Evolutionary conservation across 92 coral and sea anemone genomes (phyloP).

Genomic region (Nematostella vectensis): DNA sequence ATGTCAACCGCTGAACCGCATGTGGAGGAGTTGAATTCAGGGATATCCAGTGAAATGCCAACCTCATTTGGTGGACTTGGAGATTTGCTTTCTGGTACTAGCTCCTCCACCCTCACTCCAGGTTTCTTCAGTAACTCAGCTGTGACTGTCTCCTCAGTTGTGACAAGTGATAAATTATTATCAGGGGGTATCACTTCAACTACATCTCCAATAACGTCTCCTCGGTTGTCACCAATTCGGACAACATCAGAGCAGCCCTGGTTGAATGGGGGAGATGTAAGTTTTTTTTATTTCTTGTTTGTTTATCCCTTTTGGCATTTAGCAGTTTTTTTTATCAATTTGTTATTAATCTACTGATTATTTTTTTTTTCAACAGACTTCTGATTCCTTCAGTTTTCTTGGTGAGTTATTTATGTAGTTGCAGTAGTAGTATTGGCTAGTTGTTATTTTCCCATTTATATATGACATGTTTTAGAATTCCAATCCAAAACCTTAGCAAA

Average conservation of each 20-base stretch:
- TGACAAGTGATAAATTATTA: conserved; percentile 6
- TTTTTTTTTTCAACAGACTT: conserved; percentile 49
- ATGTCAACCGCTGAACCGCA: conserved; percentile 30
- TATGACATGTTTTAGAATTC: too few species aligned
- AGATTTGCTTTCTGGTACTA: not conserved
- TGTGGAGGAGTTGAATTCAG: conserved; percentile 55
- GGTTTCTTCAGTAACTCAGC: conserved; percentile 13
- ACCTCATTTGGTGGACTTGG: conserved; percentile 24
- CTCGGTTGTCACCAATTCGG: conserved; percentile 32
- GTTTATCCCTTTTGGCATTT: not conserved
- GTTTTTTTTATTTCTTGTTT: conserved; percentile 1
- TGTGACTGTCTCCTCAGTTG: conserved; percentile 6
- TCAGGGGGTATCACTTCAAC: conserved; percentile 8
- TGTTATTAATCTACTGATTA: too few species aligned
- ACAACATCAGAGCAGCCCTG: conserved; percentile 46
- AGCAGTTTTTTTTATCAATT: not conserved
- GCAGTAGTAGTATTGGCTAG: too few species aligned
- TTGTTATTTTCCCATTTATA: too few species aligned
- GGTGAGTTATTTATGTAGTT: too few species aligned
- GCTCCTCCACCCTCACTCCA: conserved; percentile 1
- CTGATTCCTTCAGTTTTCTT: conserved; percentile 71
- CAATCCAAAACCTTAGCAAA: too few species aligned
- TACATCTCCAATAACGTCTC: conserved; percentile 20
- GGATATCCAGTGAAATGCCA: conserved; percentile 44
- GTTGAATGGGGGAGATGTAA: conserved; percentile 75